Conservation (phyloP, 2,797 vertebrate genomes). For the Arnoldichthys spilopterus region DNA sequence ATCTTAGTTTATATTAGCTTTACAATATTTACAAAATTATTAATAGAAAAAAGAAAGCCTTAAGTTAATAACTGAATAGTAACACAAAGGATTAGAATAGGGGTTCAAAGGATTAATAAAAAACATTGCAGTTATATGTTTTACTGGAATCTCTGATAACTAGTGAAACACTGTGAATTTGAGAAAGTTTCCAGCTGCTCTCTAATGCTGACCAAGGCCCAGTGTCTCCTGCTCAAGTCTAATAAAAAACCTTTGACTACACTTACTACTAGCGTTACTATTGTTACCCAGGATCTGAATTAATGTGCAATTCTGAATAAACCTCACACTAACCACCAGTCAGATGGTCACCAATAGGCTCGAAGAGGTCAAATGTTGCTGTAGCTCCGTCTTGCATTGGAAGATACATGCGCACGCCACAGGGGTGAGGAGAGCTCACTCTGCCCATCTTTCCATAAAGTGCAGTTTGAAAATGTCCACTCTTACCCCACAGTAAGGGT, state of each 20-base stretch:
- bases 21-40: not conserved
- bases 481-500: constrained; percentile 95
- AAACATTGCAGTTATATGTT: not conserved
- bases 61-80: not conserved
- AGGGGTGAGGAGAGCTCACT: constrained; percentile 87
- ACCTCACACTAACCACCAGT: constrained; percentile 82
- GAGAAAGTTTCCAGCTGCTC: not conserved
- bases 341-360: constrained; percentile 84
- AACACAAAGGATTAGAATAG: too few species aligned
- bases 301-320: not conserved
- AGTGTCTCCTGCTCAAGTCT: not conserved
- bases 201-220: not conserved
- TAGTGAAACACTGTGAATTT: not conserved
- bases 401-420: constrained; percentile 88
- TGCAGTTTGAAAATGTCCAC: constrained; percentile 93
- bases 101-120: not conserved
- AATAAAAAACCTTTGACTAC: not conserved
- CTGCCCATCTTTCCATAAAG: constrained; percentile 95
- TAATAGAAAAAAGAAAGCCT: too few species aligned
- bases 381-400: constrained; percentile 93
- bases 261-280: not conserved
- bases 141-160: not conserved
- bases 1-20: not conserved
- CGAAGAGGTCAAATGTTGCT: constrained; percentile 94
- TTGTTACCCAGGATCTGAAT: not conserved